Evolutionary conservation across 1,140 invertebrate genomes (phyloP).

Genomic region (Dinothrombium tinctorium): DNA sequence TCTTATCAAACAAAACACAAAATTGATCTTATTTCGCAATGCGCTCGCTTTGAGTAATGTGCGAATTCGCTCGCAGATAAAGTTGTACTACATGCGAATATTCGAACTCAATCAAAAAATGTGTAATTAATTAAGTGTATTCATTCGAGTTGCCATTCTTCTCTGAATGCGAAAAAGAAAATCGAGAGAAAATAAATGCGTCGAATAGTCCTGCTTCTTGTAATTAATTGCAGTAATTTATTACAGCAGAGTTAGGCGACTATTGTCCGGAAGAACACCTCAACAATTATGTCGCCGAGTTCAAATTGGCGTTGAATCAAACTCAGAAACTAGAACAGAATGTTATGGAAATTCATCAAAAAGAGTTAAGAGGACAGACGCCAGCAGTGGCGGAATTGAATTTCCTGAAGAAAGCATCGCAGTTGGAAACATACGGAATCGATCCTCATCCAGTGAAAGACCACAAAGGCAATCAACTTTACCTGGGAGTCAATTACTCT

Average conservation of each 20-base stretch:
- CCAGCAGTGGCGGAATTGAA: slow-evolving; percentile 40
- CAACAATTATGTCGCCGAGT: slow-evolving; percentile 68
- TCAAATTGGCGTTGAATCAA: slow-evolving; percentile 74
- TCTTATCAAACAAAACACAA: too few species aligned
- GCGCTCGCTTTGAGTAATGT: too few species aligned
- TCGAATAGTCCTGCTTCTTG: too few species aligned
- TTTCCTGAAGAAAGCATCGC: slow-evolving; percentile 62
- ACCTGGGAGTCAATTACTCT: slow-evolving; percentile 78
- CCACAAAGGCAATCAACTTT: slow-evolving; percentile 62
- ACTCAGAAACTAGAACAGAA: slow-evolving; percentile 54
- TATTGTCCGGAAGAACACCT: slow-evolving; percentile 67
- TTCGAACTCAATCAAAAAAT: too few species aligned
- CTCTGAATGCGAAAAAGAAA: too few species aligned
- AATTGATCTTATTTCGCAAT: too few species aligned
- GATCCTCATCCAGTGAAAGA: slow-evolving; percentile 97
- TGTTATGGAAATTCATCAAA: slow-evolving; percentile 65
- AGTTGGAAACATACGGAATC: slow-evolving; percentile 82
- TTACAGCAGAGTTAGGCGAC: slow-evolving; percentile 69
- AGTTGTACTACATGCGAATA: too few species aligned
- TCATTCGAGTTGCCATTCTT: too few species aligned
- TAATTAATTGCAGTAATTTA: too few species aligned
- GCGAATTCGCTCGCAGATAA: too few species aligned
- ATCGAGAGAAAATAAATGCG: too few species aligned
- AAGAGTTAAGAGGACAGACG: slow-evolving; percentile 24
- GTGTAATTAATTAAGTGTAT: too few species aligned